A percentile compares a stretch with the other conserved stretches of the same genome.
phyloP scores from a whole-genome alignment of 2,888 invertebrate genomes.

The Blera fallax region DNA sequence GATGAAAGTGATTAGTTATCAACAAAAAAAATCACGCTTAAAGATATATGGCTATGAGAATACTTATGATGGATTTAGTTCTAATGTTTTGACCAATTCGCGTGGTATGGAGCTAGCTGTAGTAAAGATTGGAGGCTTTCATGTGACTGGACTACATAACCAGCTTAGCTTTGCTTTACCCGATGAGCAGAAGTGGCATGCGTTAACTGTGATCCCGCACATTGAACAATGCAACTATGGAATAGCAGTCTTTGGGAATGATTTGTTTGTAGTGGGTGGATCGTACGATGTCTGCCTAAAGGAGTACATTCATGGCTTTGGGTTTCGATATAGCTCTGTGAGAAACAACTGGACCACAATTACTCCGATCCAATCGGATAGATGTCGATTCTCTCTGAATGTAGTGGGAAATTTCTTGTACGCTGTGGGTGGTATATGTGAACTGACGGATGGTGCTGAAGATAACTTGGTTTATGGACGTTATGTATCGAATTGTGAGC shows the following conservation, averaged over 20 bases:
- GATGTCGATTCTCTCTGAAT: conserved; percentile 86
- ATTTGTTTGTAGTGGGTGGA: conserved; percentile 87
- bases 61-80: conserved; percentile 63
- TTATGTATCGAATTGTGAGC: conserved; percentile 83
- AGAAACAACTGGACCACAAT: conserved; percentile 87
- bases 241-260: conserved; percentile 86
- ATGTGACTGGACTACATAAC: conserved; percentile 86
- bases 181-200: conserved; percentile 84
- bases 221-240: conserved; percentile 89
- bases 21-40: conserved; percentile 29
- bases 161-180: conserved; percentile 86
- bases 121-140: conserved; percentile 88
- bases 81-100: conserved; percentile 83
- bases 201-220: conserved; percentile 87
- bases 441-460: conserved; percentile 81
- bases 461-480: conserved; percentile 80
- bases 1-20: conserved; percentile 29
- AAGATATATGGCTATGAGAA: conserved; percentile 30
- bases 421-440: conserved; percentile 86
- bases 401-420: conserved; percentile 83
- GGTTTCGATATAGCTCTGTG: conserved; percentile 86
- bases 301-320: conserved; percentile 88
- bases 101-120: conserved; percentile 87
- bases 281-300: conserved; percentile 86
- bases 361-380: conserved; percentile 86